phyloP scores from a whole-genome alignment of 2,888 invertebrate genomes.

The Arenicola marina region DNA sequence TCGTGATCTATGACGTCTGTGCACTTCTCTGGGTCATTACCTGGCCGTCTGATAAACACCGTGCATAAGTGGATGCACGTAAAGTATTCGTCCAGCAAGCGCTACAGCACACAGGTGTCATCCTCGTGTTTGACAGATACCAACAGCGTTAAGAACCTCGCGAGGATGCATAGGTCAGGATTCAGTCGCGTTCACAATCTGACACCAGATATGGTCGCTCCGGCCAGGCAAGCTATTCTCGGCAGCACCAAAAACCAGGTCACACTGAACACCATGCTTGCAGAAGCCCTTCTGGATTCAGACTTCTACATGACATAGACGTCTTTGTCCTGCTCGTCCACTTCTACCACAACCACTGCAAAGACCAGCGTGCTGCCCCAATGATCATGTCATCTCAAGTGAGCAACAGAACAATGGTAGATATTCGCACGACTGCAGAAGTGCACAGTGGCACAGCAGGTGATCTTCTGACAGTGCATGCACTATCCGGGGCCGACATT shows the following conservation, averaged over 20 bases:
- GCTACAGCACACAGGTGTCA: slow-evolving; percentile 1
- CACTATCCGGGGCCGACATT: background rate
- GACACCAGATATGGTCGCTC: slow-evolving; percentile 9
- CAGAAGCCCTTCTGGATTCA: slow-evolving; percentile 3
- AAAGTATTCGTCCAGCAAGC: slow-evolving; percentile 5
- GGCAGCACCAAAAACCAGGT: slow-evolving; percentile 11
- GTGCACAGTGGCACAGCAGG: slow-evolving; percentile 7
- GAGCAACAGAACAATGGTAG: slow-evolving; percentile 5
- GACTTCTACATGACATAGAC: slow-evolving; percentile 10
- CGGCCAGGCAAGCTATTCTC: slow-evolving; percentile 6
- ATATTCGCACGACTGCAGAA: slow-evolving; percentile 12
- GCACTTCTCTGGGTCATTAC: slow-evolving; percentile 12
- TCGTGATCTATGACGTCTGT: slow-evolving; percentile 11
- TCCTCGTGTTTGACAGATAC: slow-evolving; percentile 12
- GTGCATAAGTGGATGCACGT: slow-evolving; percentile 10
- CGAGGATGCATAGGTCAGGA: slow-evolving; percentile 9
- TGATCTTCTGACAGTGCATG: background rate
- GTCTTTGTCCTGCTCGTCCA: slow-evolving; percentile 14
- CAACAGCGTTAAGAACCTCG: background rate
- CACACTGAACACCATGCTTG: slow-evolving; percentile 8
- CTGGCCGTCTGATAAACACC: slow-evolving; percentile 8
- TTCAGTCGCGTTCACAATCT: slow-evolving; percentile 7
- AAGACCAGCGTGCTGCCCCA: background rate
- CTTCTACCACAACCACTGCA: slow-evolving; percentile 1
- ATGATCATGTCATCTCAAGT: slow-evolving; percentile 19